These are phyloP conservation scores for Delia radicum DNA, from an alignment of 1,140 invertebrate species.

Conservation along the genomic window DNA sequence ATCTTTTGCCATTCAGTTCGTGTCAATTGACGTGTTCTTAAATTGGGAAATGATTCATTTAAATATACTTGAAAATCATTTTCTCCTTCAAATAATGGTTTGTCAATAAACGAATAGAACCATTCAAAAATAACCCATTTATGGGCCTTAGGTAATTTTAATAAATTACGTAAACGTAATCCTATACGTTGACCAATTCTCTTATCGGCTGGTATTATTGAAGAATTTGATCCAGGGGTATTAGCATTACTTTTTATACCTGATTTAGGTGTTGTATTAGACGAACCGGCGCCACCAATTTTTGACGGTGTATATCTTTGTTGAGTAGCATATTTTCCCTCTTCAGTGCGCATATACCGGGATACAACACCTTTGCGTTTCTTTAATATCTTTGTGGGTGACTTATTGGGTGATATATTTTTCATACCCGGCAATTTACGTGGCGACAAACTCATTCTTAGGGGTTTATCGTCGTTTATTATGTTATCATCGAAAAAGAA, in stretches of 20 bases:
- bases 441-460: constrained; percentile 61
- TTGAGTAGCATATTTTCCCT: constrained; percentile 40
- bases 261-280: constrained; percentile 27
- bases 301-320: constrained; percentile 13
- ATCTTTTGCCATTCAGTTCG: constrained; percentile 96
- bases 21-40: constrained; percentile 83
- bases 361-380: constrained; percentile 54
- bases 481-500: constrained; percentile 91
- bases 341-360: constrained; percentile 46
- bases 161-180: constrained; percentile 87
- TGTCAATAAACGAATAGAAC: constrained; percentile 98
- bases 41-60: constrained; percentile 90
- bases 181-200: constrained; percentile 84
- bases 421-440: constrained; percentile 56
- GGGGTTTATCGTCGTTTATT: constrained; percentile 75
- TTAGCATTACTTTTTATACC: neutral
- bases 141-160: constrained; percentile 97
- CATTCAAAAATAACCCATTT: constrained; percentile 99
- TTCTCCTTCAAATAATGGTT: constrained; percentile 90
- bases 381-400: constrained; percentile 58
- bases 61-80: constrained; percentile 97
- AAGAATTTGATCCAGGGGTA: neutral
- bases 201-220: constrained; percentile 41
- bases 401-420: constrained; percentile 55
- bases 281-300: neutral